Evolutionary conservation across 2,113 vertebrate species (phyloP), one percentile per base, ranked within the genome.

Genomic region (Nothocercus nigrocapillus): DNA sequence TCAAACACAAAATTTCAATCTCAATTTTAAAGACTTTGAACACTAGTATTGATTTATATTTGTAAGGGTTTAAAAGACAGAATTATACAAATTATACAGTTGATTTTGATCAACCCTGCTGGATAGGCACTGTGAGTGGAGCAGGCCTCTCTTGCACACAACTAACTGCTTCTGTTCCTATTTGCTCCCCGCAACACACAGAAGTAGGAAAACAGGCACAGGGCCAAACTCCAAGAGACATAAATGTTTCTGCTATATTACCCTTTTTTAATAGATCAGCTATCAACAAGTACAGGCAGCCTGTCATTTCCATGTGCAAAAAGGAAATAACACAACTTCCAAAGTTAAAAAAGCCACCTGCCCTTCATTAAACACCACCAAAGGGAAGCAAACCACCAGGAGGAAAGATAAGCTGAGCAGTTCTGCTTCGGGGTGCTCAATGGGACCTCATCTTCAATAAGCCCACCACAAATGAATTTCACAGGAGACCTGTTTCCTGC

Each of bases 181-280:
- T 61, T 90, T 68, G 40, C 36, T 78, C 56, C 28, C 49, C 20
- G 22, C 54, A 74, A 44, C 8, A 74, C 51, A 70, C 56, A 89
- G 42, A 16, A 88, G 82, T 2, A 82, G 67, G 45, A 83, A 80
- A 88, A 88, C 30, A 69, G 72, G 75, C 82, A 82, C 32, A 2
- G 4, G 47, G 82, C 45, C 92, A 85, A 76, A 93, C 69, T 85
- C 44, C 70, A 47, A 30, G 47, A 72, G 22, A 20, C 34, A 3
- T 32, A 82, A 77, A n/a, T 24, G 34, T 88, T 96, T 94, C 95
- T 10, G 9, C 88, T 88, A 90, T n/a, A n/a, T 61, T 85, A 80
- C 22, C 44, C 79, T 27, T 0, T 67, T 78, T 69, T 44, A 67
- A 82, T 59, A 49, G 61, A 85, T 88, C 78, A 91, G 66, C 36